Evolutionary conservation across 92 coral and sea anemone genomes (phyloP).

Genomic region (Epizoanthus illoricatus): DNA sequence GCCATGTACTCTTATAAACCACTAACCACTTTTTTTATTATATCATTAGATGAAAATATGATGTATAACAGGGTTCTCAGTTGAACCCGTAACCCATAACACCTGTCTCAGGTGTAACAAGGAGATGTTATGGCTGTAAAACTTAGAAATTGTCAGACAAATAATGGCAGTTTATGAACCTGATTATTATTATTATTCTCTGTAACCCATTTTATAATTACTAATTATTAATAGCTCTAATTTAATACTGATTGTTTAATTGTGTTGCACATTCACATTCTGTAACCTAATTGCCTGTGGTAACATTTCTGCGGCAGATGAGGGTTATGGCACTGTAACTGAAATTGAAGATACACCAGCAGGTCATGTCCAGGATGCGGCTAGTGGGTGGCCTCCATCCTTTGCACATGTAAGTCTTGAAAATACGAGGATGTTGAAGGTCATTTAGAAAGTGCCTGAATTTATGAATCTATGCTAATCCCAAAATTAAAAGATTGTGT

Average conservation of each 20-base stretch:
- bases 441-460: background rate
- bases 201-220: too few species aligned
- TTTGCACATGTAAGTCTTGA: constrained; percentile 75
- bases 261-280: background rate
- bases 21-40: too few species aligned
- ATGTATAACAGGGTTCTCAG: too few species aligned
- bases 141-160: too few species aligned
- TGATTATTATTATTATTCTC: too few species aligned
- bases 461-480: background rate
- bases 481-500: background rate
- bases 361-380: constrained; percentile 42
- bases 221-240: background rate
- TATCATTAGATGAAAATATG: too few species aligned
- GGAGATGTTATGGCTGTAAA: too few species aligned
- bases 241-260: background rate
- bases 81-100: too few species aligned
- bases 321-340: constrained; percentile 23
- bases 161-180: too few species aligned
- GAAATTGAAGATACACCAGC: constrained; percentile 43
- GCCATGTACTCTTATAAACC: too few species aligned
- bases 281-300: background rate
- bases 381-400: constrained; percentile 73
- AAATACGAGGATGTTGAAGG: background rate
- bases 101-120: too few species aligned
- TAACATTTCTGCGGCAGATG: constrained; percentile 39